phyloP scores from a whole-genome alignment of 2,113 vertebrate genomes.

The Cettia cetti region DNA sequence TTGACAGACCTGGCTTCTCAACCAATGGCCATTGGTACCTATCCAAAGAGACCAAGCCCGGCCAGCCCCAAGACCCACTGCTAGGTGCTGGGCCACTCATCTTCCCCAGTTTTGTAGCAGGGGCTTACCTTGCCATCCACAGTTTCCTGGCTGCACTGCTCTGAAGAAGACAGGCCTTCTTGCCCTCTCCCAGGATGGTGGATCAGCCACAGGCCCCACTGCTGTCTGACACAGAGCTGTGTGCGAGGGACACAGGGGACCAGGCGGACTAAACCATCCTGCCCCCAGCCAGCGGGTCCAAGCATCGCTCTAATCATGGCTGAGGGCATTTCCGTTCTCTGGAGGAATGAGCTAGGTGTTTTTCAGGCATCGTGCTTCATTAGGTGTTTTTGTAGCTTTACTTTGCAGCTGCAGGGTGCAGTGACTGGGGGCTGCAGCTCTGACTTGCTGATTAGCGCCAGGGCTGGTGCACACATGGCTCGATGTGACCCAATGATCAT shows the following conservation, averaged over 20 bases:
- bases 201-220: neutral
- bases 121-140: neutral
- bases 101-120: neutral
- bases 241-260: rapidly evolving
- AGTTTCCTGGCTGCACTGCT: neutral
- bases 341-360: neutral
- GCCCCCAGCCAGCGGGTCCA: rapidly evolving
- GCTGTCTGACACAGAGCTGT: neutral
- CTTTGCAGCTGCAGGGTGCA: neutral
- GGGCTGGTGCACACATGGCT: rapidly evolving
- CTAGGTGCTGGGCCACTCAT: neutral
- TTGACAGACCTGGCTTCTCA: neutral
- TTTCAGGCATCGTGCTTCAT: neutral
- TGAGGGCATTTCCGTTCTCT: neutral
- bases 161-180: neutral
- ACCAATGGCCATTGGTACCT: neutral
- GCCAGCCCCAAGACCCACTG: neutral
- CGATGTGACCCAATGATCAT: rapidly evolving
- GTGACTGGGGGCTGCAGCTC: neutral
- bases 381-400: neutral
- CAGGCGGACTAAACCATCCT: neutral
- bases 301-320: neutral
- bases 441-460: neutral
- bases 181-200: neutral
- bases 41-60: neutral